Conservation (phyloP, 1,140 invertebrate species). For the Drosophila sp. region DNA sequence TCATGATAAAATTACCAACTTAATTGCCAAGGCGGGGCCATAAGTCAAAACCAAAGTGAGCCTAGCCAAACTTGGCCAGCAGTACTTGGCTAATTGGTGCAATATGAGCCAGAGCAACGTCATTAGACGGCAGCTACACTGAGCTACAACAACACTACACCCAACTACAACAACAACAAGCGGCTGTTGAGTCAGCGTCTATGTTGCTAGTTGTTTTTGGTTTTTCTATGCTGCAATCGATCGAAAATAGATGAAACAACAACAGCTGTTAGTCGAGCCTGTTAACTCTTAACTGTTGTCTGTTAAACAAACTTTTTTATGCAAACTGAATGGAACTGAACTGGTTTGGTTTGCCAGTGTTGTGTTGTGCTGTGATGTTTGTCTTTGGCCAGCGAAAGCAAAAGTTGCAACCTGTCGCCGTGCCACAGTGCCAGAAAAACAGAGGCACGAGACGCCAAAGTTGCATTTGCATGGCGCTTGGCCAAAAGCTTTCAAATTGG, state of each 20-base stretch:
- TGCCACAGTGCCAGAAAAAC: slow-evolving; percentile 38
- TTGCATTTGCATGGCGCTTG: slow-evolving; percentile 63
- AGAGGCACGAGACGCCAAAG: slow-evolving; percentile 38
- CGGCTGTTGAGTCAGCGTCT: slow-evolving; percentile 44
- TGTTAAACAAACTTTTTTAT: slow-evolving; percentile 67
- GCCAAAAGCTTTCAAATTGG: slow-evolving; percentile 81
- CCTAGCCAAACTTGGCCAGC: not conserved
- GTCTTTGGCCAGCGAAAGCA: slow-evolving; percentile 69
- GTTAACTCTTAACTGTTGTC: slow-evolving; percentile 40
- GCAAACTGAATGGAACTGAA: slow-evolving; percentile 43
- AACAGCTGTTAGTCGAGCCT: slow-evolving; percentile 15
- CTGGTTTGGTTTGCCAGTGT: slow-evolving; percentile 67
- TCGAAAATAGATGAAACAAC: slow-evolving; percentile 37
- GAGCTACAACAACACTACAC: slow-evolving; percentile 4
- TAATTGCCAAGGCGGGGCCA: slow-evolving; percentile 65
- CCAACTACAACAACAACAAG: slow-evolving; percentile 12
- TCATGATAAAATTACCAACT: slow-evolving; percentile 81
- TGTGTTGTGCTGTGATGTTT: slow-evolving; percentile 6
- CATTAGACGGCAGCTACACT: slow-evolving; percentile 35
- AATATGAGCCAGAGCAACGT: slow-evolving; percentile 39
- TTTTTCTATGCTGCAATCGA: slow-evolving; percentile 70
- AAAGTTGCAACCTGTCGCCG: slow-evolving; percentile 70
- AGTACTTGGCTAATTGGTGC: slow-evolving; percentile 56
- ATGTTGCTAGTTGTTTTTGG: not conserved
- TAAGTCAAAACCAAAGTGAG: slow-evolving; percentile 48